Conservation (phyloP, 2,797 vertebrate species). For the Percopsis omiscomaycus region DNA sequence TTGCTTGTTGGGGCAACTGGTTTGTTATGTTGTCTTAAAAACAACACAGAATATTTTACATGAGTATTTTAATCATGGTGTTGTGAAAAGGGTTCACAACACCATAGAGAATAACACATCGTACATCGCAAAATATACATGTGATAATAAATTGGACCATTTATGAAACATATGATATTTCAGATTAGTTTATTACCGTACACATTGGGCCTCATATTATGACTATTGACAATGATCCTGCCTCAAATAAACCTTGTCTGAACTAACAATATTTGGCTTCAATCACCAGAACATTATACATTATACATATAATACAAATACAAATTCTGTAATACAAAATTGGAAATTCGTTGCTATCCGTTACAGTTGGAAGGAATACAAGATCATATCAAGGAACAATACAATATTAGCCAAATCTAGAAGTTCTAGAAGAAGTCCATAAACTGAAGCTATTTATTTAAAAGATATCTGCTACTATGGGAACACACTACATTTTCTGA, state of each 20-base stretch:
- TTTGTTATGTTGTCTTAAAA: conserved; percentile 14
- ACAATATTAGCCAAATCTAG: conserved; percentile 67
- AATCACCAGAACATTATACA: conserved; percentile 72
- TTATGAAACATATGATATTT: conserved; percentile 28
- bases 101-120: conserved; percentile 47
- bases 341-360: conserved; percentile 70
- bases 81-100: conserved; percentile 59
- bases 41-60: conserved; percentile 40
- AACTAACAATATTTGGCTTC: conserved; percentile 60
- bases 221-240: conserved; percentile 42
- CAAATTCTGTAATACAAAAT: conserved; percentile 81
- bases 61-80: conserved; percentile 66
- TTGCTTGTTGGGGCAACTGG: conserved; percentile 32
- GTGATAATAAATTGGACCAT: not conserved
- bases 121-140: conserved; percentile 22
- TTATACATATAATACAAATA: conserved; percentile 76
- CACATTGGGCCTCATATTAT: conserved; percentile 44
- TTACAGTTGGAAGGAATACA: conserved; percentile 70
- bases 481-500: conserved; percentile 64
- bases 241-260: conserved; percentile 36
- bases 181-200: conserved; percentile 30
- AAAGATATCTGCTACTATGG: conserved; percentile 64
- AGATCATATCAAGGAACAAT: conserved; percentile 71
- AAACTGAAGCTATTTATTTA: conserved; percentile 62
- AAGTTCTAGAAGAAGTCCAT: conserved; percentile 66